phyloP scores from a whole-genome alignment of 2,888 invertebrate genomes.

The Xanthia togata region DNA sequence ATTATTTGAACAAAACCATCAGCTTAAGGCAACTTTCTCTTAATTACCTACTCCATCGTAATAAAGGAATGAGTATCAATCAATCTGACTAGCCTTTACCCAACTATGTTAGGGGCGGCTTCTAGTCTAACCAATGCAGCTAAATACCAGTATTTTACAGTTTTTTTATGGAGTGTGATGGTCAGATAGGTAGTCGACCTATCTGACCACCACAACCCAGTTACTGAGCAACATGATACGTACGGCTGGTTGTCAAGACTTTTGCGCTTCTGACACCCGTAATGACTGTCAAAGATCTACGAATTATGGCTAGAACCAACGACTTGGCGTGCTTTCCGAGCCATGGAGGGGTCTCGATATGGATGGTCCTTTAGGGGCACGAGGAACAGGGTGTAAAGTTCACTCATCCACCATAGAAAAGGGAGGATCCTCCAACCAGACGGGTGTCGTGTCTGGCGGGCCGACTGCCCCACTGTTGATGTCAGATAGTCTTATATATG shows the following conservation, averaged over 20 bases:
- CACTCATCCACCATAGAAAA: no score
- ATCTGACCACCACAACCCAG: not conserved
- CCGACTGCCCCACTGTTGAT: no score
- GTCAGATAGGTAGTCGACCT: no score
- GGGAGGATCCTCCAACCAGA: no score
- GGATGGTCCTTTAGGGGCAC: no score
- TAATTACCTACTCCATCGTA: not conserved
- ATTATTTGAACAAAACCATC: not conserved
- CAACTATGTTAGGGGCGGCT: not conserved
- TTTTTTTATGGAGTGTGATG: not conserved
- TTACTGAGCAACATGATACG: not conserved
- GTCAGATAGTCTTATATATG: no score
- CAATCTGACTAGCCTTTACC: not conserved
- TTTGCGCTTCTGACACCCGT: not conserved
- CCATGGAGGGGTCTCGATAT: no score
- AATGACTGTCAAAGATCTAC: not conserved
- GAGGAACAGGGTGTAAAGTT: no score
- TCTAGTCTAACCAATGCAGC: not conserved
- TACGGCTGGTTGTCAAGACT: not conserved
- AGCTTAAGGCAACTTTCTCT: not conserved
- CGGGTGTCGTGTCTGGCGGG: no score
- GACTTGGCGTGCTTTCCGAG: not conserved
- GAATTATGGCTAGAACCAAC: not conserved
- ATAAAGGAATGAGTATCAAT: not conserved
- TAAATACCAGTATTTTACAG: not conserved